Conservation (phyloP, 1,140 invertebrate species). For the Listronotus oregonensis region DNA sequence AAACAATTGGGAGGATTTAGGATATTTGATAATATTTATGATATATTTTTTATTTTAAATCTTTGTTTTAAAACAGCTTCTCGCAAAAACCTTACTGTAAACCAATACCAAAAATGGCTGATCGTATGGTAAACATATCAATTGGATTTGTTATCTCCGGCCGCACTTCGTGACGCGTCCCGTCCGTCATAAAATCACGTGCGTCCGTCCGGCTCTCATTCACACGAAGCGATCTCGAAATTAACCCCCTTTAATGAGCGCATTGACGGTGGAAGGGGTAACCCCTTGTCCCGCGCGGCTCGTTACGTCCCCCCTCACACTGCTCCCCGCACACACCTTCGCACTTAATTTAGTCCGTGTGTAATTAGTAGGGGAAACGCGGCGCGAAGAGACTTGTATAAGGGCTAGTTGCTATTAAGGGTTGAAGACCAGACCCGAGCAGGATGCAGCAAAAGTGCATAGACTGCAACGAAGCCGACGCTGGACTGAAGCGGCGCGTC, state of each 20-base stretch:
- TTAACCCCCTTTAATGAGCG: conserved; percentile 40
- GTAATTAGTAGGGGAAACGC: conserved; percentile 34
- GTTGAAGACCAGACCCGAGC: conserved; percentile 19
- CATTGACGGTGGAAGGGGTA: conserved; percentile 24
- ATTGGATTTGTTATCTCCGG: conserved; percentile 4
- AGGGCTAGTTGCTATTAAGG: conserved; percentile 25
- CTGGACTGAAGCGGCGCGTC: conserved; percentile 44
- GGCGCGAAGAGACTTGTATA: conserved; percentile 23
- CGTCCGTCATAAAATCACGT: conserved; percentile 38
- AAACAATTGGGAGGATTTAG: too few species aligned
- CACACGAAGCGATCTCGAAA: conserved; percentile 36
- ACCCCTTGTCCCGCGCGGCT: conserved; percentile 24
- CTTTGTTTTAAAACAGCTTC: not conserved
- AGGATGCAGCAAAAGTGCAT: conserved; percentile 43
- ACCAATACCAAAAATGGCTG: conserved; percentile 25
- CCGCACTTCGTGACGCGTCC: conserved; percentile 3
- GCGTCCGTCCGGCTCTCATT: conserved; percentile 35
- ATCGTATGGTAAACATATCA: conserved; percentile 9
- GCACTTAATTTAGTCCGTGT: conserved; percentile 37
- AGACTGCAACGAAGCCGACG: conserved; percentile 55
- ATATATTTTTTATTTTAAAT: too few species aligned
- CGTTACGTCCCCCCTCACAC: conserved; percentile 30
- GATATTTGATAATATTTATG: too few species aligned
- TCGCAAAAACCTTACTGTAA: conserved; percentile 16
- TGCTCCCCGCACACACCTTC: conserved; percentile 29